A percentile compares a stretch with the other conserved stretches of the same genome.
phyloP scores from a whole-genome alignment of 2,797 vertebrate species.

The Danio tinwini region DNA sequence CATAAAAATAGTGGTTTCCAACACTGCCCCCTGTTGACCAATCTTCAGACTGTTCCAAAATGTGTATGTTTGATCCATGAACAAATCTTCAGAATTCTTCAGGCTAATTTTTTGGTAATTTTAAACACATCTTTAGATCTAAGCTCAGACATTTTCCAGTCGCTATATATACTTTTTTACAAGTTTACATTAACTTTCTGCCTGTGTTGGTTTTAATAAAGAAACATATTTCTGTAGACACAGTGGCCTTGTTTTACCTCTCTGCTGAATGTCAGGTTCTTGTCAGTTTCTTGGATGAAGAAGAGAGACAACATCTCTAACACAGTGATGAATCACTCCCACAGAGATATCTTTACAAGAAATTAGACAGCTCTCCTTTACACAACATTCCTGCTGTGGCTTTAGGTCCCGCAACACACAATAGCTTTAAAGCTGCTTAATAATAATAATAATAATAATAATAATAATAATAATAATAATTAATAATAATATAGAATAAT shows the following conservation, averaged over 20 bases:
- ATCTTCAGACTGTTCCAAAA: background rate
- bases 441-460: no score
- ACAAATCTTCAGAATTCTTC: background rate
- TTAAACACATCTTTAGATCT: background rate
- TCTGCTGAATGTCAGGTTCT: slow-evolving; percentile 34
- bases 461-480: no score
- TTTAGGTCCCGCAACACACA: background rate
- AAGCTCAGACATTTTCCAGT: background rate
- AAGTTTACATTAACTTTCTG: slow-evolving; percentile 43
- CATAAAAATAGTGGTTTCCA: background rate
- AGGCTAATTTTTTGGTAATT: background rate
- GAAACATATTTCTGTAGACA: slow-evolving; percentile 57
- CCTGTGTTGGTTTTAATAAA: slow-evolving; percentile 43
- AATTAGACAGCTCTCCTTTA: slow-evolving; percentile 27
- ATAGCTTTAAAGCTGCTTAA: background rate
- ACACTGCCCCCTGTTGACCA: background rate
- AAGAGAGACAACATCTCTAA: slow-evolving; percentile 55
- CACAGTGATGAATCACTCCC: slow-evolving; percentile 57
- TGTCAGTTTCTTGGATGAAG: slow-evolving; percentile 62
- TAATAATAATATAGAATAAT: no score
- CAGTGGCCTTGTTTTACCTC: slow-evolving; percentile 55
- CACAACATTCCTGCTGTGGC: slow-evolving; percentile 45
- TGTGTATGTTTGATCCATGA: background rate
- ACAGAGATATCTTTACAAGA: slow-evolving; percentile 60
- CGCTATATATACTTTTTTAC: background rate